phyloP scores from a whole-genome alignment of 2,797 vertebrate species.

The Coreius guichenoti region DNA sequence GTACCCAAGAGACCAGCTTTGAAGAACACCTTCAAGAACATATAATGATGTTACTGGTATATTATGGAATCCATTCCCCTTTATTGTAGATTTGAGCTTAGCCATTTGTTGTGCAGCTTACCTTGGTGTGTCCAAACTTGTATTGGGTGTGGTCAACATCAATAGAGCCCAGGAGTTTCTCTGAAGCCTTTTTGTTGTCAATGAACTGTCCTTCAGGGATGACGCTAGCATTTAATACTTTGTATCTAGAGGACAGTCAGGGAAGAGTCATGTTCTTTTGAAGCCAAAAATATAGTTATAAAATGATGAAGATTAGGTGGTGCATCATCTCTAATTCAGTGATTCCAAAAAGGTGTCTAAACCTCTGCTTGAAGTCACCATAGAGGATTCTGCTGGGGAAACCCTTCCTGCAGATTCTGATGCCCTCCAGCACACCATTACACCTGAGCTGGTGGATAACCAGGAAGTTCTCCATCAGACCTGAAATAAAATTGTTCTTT shows the following conservation, averaged over 20 bases:
- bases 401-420: conserved; percentile 88
- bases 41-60: neutral
- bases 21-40: conserved; percentile 79
- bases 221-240: conserved; percentile 87
- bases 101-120: conserved; percentile 55
- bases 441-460: conserved; percentile 90
- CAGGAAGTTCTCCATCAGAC: conserved; percentile 78
- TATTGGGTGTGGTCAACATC: conserved; percentile 86
- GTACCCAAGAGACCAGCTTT: conserved; percentile 84
- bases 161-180: conserved; percentile 87
- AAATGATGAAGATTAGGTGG: neutral
- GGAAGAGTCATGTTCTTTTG: neutral
- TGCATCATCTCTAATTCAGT: neutral
- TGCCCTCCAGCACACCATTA: conserved; percentile 86
- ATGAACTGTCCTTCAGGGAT: conserved; percentile 89
- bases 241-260: conserved; percentile 75
- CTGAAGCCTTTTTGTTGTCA: conserved; percentile 90
- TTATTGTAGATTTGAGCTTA: neutral
- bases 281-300: neutral
- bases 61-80: neutral
- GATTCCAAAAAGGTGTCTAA: neutral
- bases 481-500: conserved; percentile 43
- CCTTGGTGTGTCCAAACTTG: conserved; percentile 89
- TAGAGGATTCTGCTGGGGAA: conserved; percentile 83
- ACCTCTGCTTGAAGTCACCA: conserved; percentile 88